Conservation (phyloP, 2,113 vertebrate genomes). For the Alligator sinensis region DNA sequence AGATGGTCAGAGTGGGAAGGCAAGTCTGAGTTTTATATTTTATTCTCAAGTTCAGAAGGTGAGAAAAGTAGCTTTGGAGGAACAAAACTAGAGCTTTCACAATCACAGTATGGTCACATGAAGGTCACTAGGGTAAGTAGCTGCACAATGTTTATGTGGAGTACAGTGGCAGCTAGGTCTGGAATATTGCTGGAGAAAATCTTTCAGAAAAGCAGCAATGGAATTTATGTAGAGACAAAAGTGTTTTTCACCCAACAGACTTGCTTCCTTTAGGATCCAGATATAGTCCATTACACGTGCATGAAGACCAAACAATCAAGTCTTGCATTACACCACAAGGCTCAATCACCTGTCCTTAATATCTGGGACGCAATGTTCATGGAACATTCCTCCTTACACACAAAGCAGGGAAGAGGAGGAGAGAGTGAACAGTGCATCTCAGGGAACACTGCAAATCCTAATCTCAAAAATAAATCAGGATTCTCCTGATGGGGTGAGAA, state of each 20-base stretch:
- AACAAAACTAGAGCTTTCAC: not conserved
- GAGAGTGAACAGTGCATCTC: not conserved
- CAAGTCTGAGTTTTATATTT: not conserved
- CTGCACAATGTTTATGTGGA: not conserved
- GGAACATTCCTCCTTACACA: not conserved
- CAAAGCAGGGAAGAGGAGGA: not conserved
- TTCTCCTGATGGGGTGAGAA: not conserved
- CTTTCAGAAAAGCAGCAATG: not conserved
- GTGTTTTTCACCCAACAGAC: not conserved
- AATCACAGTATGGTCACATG: not conserved
- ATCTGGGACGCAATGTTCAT: not conserved
- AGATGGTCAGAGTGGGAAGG: constrained; percentile 8
- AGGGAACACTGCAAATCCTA: not conserved
- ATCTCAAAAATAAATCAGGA: not conserved
- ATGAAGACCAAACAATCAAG: not conserved
- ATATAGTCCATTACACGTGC: not conserved
- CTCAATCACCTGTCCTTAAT: not conserved
- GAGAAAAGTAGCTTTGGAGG: not conserved
- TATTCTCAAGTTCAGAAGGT: no score
- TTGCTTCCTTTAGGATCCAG: not conserved
- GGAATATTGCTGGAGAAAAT: not conserved
- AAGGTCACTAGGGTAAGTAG: not conserved
- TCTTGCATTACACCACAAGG: not conserved
- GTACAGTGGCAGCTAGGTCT: not conserved
- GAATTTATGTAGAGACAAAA: not conserved